These are phyloP conservation scores for Drosophila carrolli DNA, from an alignment of 1,140 invertebrate genomes.

Conservation along the genomic window DNA sequence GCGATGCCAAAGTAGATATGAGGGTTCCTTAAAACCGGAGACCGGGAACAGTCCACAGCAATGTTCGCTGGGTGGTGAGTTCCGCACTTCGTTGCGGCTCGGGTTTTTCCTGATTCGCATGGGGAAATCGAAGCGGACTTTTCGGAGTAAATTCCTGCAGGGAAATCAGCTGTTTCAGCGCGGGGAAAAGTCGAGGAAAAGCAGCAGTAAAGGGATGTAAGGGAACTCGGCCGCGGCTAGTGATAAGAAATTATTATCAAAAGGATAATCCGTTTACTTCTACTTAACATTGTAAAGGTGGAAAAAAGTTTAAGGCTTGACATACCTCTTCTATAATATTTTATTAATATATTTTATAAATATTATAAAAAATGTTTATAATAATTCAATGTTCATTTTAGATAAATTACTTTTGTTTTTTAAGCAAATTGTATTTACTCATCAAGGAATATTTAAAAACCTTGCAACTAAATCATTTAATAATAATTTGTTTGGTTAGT, in stretches of 20 bases:
- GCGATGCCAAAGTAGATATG: slow-evolving; percentile 33
- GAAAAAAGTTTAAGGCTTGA: no score
- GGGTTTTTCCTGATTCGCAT: slow-evolving; percentile 6
- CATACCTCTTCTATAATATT: no score
- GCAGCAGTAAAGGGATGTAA: background rate
- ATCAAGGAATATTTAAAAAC: background rate
- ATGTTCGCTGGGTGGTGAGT: slow-evolving; percentile 64
- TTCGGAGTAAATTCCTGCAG: slow-evolving; percentile 73
- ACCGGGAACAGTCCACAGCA: slow-evolving; percentile 21
- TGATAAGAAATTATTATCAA: background rate
- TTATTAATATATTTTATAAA: no score
- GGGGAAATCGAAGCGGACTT: slow-evolving; percentile 20
- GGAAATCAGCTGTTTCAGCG: slow-evolving; percentile 65
- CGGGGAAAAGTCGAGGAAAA: background rate
- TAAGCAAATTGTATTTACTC: no score
- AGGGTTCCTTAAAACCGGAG: slow-evolving; percentile 7
- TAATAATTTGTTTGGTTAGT: background rate
- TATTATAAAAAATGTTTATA: no score
- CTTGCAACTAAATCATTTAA: no score
- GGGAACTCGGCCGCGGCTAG: background rate
- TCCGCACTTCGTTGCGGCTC: slow-evolving; percentile 11
- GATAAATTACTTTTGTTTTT: no score
- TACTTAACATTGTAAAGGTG: no score
- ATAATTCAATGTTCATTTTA: no score
- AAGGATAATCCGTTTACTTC: no score